Evolutionary conservation across 2,113 vertebrate species (phyloP).

Genomic region (Chaetodon trifascialis): DNA sequence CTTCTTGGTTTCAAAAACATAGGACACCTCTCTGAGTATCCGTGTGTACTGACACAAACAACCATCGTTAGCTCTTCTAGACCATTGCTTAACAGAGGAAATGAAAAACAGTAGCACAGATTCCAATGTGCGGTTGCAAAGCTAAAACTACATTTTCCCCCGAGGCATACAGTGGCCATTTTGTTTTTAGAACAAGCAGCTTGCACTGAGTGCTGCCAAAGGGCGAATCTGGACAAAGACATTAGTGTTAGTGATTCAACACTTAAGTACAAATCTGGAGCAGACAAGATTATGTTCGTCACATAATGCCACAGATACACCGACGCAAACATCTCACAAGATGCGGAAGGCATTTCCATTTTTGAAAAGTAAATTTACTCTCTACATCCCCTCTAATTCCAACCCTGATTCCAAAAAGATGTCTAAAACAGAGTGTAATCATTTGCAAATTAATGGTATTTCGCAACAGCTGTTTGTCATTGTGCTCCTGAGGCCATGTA

Average conservation of each 20-base stretch:
- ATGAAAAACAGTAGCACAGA: not conserved
- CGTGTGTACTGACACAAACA: no score
- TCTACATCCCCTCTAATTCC: not conserved
- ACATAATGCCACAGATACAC: not conserved
- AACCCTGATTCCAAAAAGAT: no score
- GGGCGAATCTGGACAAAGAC: conserved; percentile 52
- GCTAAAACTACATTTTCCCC: conserved; percentile 13
- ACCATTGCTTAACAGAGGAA: not conserved
- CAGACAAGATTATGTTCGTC: not conserved
- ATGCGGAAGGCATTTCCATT: not conserved
- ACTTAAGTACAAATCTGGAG: conserved; percentile 6
- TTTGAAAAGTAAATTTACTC: not conserved
- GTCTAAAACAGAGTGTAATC: no score
- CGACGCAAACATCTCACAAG: not conserved
- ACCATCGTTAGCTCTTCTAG: not conserved
- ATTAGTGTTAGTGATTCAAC: conserved; percentile 28
- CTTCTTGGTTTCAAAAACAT: not conserved
- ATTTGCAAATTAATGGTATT: no score
- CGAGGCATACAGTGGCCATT: conserved; percentile 16
- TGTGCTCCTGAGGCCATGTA: no score
- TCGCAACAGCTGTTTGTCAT: no score
- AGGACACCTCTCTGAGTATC: not conserved
- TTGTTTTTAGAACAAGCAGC: not conserved
- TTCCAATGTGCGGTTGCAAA: not conserved
- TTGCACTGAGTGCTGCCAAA: conserved; percentile 25